Evolutionary conservation across 2,113 vertebrate species (phyloP).

Genomic region (Chloropsis cyanopogon): DNA sequence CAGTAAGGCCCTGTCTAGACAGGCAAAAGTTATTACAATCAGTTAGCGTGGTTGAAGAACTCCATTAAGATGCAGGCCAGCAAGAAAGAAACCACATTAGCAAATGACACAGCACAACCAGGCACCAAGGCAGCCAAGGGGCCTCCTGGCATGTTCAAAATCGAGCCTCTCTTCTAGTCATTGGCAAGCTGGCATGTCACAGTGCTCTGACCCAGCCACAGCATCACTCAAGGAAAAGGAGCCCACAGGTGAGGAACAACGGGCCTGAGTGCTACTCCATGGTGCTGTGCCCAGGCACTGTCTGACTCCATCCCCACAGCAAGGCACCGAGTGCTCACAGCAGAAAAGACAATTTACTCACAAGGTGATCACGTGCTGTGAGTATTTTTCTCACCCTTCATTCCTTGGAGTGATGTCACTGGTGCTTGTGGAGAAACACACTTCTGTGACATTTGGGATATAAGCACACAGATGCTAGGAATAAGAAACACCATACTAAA

Average conservation of each 20-base stretch:
- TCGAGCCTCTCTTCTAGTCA: fast-evolving
- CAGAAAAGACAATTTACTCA: background rate
- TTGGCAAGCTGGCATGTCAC: fast-evolving
- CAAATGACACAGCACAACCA: background rate
- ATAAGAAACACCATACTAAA: background rate
- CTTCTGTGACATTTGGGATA: background rate
- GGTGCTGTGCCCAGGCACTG: background rate
- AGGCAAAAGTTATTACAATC: conserved; percentile 57
- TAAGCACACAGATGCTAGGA: background rate
- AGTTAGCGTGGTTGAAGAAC: conserved; percentile 48
- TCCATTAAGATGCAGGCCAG: conserved; percentile 34
- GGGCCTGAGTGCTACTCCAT: background rate
- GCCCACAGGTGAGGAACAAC: background rate
- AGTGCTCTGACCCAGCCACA: background rate
- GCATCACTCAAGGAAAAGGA: background rate
- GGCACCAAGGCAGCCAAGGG: background rate
- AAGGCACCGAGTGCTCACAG: background rate
- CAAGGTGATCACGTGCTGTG: background rate
- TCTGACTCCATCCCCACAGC: background rate
- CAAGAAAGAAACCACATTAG: conserved; percentile 3
- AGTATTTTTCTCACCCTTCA: background rate
- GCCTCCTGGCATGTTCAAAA: background rate
- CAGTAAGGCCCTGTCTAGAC: conserved; percentile 65
- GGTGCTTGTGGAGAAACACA: background rate
- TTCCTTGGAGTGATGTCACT: background rate